phyloP scores from a whole-genome alignment of 2,888 invertebrate genomes.

The Melipona bicolor region DNA sequence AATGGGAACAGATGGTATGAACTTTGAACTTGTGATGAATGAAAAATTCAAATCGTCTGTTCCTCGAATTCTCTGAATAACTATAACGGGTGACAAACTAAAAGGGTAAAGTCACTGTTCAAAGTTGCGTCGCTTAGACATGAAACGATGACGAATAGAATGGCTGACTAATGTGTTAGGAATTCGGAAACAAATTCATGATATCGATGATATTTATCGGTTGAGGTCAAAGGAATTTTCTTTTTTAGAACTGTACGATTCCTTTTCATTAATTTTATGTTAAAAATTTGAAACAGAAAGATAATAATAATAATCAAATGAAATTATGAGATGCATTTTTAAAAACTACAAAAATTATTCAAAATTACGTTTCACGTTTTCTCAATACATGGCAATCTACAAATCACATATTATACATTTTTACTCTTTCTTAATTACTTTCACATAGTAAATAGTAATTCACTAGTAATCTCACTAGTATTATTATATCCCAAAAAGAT shows the following conservation, averaged over 20 bases:
- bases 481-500: not conserved
- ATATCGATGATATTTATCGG: not conserved
- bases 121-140: slow-evolving; percentile 2
- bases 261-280: not conserved
- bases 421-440: no score
- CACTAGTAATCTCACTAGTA: not conserved
- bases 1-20: slow-evolving; percentile 52
- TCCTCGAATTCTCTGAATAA: not conserved
- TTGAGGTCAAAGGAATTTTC: not conserved
- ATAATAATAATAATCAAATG: not conserved
- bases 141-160: not conserved
- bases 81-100: not conserved
- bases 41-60: slow-evolving; percentile 38
- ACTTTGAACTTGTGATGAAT: slow-evolving; percentile 36
- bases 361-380: not conserved
- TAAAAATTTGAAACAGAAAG: not conserved
- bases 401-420: no score
- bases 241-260: not conserved
- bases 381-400: no score
- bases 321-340: not conserved
- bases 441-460: no score
- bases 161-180: slow-evolving; percentile 4
- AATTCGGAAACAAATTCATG: slow-evolving; percentile 12
- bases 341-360: not conserved
- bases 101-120: slow-evolving; percentile 13